Evolutionary conservation across 2,113 vertebrate genomes (phyloP).

Genomic region (Daphoenositta chrysoptera): DNA sequence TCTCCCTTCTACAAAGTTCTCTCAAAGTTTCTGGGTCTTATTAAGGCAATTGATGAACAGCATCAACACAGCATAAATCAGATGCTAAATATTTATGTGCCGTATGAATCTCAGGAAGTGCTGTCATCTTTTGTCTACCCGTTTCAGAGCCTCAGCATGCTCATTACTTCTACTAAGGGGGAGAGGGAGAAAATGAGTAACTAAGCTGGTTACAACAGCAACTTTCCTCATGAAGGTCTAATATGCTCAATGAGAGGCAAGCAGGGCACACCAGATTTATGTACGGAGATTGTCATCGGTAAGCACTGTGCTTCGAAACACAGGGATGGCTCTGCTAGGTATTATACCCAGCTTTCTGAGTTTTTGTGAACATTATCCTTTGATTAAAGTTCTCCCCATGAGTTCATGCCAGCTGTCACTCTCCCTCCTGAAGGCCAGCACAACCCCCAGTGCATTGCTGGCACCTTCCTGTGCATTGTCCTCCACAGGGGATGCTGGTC

Average conservation of each 20-base stretch:
- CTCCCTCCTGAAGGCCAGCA: neutral
- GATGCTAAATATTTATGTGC: conserved; percentile 11
- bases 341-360: neutral
- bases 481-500: fast-evolving
- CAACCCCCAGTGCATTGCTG: neutral
- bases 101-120: neutral
- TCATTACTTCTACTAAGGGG: neutral
- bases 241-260: neutral
- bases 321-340: neutral
- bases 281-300: neutral
- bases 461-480: neutral
- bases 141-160: neutral
- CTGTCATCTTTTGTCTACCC: conserved; percentile 22
- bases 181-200: neutral
- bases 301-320: neutral
- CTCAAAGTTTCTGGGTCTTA: neutral
- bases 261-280: neutral
- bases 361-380: neutral
- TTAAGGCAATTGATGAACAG: conserved; percentile 15
- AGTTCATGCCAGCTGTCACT: neutral
- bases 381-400: neutral
- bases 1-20: neutral
- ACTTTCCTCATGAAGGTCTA: neutral
- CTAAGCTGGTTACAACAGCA: neutral
- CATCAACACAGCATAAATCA: neutral